Evolutionary conservation across 2,888 invertebrate genomes (phyloP).

Genomic region (Hypselothyrea guttata): DNA sequence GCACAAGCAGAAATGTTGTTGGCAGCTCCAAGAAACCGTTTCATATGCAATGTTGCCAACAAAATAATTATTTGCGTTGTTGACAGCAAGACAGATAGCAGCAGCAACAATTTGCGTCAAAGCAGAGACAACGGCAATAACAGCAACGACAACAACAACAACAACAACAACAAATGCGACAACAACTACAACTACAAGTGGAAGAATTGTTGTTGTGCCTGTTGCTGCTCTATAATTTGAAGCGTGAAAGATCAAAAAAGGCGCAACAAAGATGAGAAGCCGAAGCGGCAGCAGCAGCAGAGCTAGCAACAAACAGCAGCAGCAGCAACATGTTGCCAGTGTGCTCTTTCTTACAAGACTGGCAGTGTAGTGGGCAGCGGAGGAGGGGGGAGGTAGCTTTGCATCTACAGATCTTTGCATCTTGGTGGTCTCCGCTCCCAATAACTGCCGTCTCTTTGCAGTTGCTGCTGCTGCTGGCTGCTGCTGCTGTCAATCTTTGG

Average conservation of each 20-base stretch:
- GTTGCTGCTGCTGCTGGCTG: constrained; percentile 38
- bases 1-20: constrained; percentile 54
- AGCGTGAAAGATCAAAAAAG: constrained; percentile 56
- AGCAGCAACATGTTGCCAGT: constrained; percentile 52
- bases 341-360: constrained; percentile 16
- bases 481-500: constrained; percentile 68
- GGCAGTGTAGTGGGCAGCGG: constrained; percentile 31
- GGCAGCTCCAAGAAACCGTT: constrained; percentile 52
- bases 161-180: constrained; percentile 14
- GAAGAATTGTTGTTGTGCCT: constrained; percentile 18
- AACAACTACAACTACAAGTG: constrained; percentile 12
- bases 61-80: constrained; percentile 59
- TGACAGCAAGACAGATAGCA: constrained; percentile 65
- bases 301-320: constrained; percentile 7
- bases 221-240: constrained; percentile 48
- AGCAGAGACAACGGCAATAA: constrained; percentile 16
- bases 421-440: constrained; percentile 57
- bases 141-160: constrained; percentile 26
- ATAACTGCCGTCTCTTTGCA: constrained; percentile 21
- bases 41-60: constrained; percentile 56
- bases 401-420: constrained; percentile 5
- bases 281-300: constrained; percentile 6
- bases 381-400: constrained; percentile 19
- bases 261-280: constrained; percentile 55
- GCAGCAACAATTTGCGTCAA: constrained; percentile 45